Evolutionary conservation across 2,888 invertebrate genomes (phyloP).

Genomic region (Rotaria macrura): DNA sequence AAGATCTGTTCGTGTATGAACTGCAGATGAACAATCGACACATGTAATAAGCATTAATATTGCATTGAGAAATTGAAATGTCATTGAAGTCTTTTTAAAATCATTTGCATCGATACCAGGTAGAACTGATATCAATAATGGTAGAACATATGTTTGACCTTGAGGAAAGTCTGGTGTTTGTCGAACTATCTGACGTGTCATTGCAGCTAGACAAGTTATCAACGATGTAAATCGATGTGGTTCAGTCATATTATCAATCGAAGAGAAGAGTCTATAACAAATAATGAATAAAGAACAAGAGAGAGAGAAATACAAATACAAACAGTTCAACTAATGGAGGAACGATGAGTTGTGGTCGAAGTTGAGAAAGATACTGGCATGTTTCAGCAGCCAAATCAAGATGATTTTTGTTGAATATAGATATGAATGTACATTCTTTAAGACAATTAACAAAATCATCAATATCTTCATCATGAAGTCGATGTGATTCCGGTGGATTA

Average conservation of each 20-base stretch:
- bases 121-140: conserved; percentile 65
- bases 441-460: conserved; percentile 66
- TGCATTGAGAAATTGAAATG: not conserved
- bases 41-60: conserved; percentile 64
- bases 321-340: conserved; percentile 68
- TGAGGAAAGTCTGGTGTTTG: conserved; percentile 53
- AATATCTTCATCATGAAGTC: conserved; percentile 67
- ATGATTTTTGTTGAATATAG: conserved; percentile 66
- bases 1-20: conserved; percentile 59
- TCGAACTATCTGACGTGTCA: conserved; percentile 53
- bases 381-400: conserved; percentile 58
- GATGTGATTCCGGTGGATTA: conserved; percentile 57
- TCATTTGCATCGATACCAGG: conserved; percentile 86
- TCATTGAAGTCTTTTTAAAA: conserved; percentile 53
- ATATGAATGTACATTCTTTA: conserved; percentile 64
- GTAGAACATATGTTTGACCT: conserved; percentile 68
- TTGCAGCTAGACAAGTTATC: conserved; percentile 49
- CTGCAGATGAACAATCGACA: conserved; percentile 71
- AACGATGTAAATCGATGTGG: conserved; percentile 60
- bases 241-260: conserved; percentile 70
- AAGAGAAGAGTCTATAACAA: not conserved
- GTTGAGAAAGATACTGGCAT: conserved; percentile 64
- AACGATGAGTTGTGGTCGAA: conserved; percentile 70
- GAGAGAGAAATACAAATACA: not conserved
- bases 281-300: not conserved